Evolutionary conservation across 2,888 invertebrate genomes (phyloP), one percentile per base, ranked within the genome.

Genomic region (Eupithecia inturbata): DNA sequence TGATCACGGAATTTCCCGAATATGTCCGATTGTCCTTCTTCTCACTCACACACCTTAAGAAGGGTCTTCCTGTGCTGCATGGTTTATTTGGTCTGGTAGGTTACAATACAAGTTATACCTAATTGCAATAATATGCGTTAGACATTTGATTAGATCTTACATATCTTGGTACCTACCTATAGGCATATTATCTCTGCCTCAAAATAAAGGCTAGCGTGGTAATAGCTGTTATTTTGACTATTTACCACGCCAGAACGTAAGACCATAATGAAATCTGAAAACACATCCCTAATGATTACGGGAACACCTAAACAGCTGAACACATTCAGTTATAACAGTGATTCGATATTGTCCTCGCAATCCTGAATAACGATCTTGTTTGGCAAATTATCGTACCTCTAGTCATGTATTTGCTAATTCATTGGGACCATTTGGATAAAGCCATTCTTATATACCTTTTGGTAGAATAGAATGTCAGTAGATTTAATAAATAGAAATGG

Each of bases 1-100:
- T 74, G 64, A 73, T 75, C 41, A 45, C 71, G 68, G 68, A 69
- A 75, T 70, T 60, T 60, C 10, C 62, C 72, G 62, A 69, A 62
- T 41, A 28, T 60, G 31, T 49, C 67, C 53, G 62, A 70, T 53
- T 67, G 74, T 74, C 28, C 16, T 39, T 39, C 14, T 3, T 10
- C 39, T 39, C 3, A 14, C 14, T 39, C 39, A 39, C 3, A 16
- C 41, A 41, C 16, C 19, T 41, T 36, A 1, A 36, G n/a, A n/a
- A 10, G 36, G 36, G 36, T 36, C 36, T 33, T 33, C 33, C 33
- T 36, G 36, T 9, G 36, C 36, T 36, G 10, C 36, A 36, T 36
- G 36, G 36, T 36, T 36, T 36, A 9, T 36, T 36, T 36, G 36
- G 36, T 0, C 10, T 9, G 9, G 36, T 9, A 9, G 36, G 10